phyloP scores from a whole-genome alignment of 1,140 invertebrate genomes.

The Drosophila bipectinata region DNA sequence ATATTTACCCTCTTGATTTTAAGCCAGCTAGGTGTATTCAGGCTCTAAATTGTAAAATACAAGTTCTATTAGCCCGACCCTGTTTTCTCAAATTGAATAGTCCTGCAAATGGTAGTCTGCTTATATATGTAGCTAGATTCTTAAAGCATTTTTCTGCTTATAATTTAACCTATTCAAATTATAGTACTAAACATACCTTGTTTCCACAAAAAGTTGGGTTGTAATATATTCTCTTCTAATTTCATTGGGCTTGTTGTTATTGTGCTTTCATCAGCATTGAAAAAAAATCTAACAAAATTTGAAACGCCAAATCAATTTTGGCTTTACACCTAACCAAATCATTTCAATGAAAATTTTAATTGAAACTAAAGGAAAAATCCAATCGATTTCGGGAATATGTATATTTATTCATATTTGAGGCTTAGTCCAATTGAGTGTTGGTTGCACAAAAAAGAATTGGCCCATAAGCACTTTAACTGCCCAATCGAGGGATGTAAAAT shows the following conservation, averaged over 20 bases:
- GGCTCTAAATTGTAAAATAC: background rate
- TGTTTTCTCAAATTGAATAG: slow-evolving; percentile 13
- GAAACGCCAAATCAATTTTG: slow-evolving; percentile 44
- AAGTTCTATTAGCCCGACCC: slow-evolving; percentile 9
- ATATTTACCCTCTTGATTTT: background rate
- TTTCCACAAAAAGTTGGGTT: background rate
- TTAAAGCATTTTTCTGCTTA: background rate
- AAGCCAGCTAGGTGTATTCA: slow-evolving; percentile 5
- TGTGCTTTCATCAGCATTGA: slow-evolving; percentile 10
- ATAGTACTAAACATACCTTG: background rate
- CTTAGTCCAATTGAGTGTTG: slow-evolving; percentile 51
- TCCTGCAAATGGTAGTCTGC: background rate
- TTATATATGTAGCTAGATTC: background rate
- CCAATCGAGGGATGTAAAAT: slow-evolving; percentile 27
- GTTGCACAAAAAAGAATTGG: slow-evolving; percentile 38
- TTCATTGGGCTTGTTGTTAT: slow-evolving; percentile 16
- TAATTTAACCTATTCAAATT: background rate
- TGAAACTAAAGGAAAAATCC: slow-evolving; percentile 35
- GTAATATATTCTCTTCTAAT: slow-evolving; percentile 2
- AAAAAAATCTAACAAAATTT: slow-evolving; percentile 9
- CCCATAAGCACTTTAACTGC: slow-evolving; percentile 45
- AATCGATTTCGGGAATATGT: background rate
- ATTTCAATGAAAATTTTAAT: slow-evolving; percentile 45
- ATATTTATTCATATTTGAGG: slow-evolving; percentile 17
- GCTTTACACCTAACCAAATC: slow-evolving; percentile 43